Base-by-base conservation (phyloP, 2,797 vertebrate species). In the Helicolenus hilgendorfi region DNA sequence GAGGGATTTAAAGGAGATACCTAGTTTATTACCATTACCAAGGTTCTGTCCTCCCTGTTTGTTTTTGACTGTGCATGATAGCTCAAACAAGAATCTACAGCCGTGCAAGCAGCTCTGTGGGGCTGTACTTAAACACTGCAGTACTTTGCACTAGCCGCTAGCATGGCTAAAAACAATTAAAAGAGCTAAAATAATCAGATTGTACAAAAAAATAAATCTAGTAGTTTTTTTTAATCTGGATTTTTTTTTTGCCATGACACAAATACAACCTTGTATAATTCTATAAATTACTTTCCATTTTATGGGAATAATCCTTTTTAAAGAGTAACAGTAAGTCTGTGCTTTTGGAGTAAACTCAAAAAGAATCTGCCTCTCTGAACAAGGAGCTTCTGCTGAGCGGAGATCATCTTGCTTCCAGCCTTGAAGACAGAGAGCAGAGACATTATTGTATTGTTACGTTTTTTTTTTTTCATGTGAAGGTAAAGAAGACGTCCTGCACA, bases 381-480 rank as follows among this genome's bases (percentile, higher is more conserved):
- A 84, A 6, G 0, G 8, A 86, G 73, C 27, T 79, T 69, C 80
- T 38, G 74, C 85, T 89, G 75, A 74, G 49, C 60, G 45, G 67
- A 83, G 68, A 88, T 83, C 64, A 83, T 82, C 73, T 83, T 22
- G 49, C 69, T 74, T 78, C 72, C 58, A 86, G 79, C 75, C 56
- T 74, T 18, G 36, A 82, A 83, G 70, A 84, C 13, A 1, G 26
- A 89, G 67, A 70, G 75, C 29, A 7, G 62, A 65, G 24, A 87
- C 72, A 58, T 79, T 45, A 76, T 72, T 77, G 56, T 71, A 49
- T 2, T 68, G 55, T 62, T 68, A 38, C 20, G 65, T 49, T 68
- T 86, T 33, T 84, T 89, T 85, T 49, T 84, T 90, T 79, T 58
- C 72, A 82, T 77, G 72, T 86, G 60, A 92, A 60, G 72, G 69